Base-by-base conservation (phyloP, 2,888 invertebrate species). In the Eumacrocentrus americanus region DNA sequence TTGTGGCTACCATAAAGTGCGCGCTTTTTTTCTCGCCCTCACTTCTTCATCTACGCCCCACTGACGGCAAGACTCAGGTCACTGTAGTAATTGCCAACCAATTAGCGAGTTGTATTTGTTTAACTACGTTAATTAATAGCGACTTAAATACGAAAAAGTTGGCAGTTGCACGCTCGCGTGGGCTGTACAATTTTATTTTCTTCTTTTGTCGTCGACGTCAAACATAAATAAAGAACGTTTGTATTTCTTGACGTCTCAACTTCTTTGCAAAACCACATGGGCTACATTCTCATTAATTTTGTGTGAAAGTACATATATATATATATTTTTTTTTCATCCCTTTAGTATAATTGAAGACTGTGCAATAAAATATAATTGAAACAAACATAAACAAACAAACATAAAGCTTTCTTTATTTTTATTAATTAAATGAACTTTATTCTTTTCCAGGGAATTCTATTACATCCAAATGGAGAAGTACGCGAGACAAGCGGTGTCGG, bases 391-490 rank as follows among this genome's bases (percentile, higher is more conserved):
- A 14, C 1, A 14, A 23, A 58, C 22, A 25, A 37, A 40, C 48
- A 34, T 1, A 29, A 47, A 56, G 25, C 47, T 22, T 37, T 60
- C 56, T 25, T 54, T 44, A 3, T 35, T 50, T 29, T 50, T 52
- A n/a, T 62, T 44, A 6, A n/a, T n/a, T n/a, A n/a, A n/a, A n/a
- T n/a, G n/a, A n/a, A n/a, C n/a, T n/a, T n/a, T n/a, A n/a, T n/a
- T n/a, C n/a, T n/a, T n/a, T 86, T 86, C 51, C 89, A 99, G 99
- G 84, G 99, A 99, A 86, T 99, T 99, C 87, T 99, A 96, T 88
- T 99, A 99, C 86, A 99, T 99, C 81, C 99, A 99, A 85, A 99
- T 99, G 98, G 99, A 99, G 86, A 99, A 99, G 84, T 99, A 97
- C 84, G 98, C 98, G 66, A 88, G 98, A 72, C 98, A 98, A 83